Base-by-base conservation (phyloP, 2,113 vertebrate species). In the Myiopsitta monachus region DNA sequence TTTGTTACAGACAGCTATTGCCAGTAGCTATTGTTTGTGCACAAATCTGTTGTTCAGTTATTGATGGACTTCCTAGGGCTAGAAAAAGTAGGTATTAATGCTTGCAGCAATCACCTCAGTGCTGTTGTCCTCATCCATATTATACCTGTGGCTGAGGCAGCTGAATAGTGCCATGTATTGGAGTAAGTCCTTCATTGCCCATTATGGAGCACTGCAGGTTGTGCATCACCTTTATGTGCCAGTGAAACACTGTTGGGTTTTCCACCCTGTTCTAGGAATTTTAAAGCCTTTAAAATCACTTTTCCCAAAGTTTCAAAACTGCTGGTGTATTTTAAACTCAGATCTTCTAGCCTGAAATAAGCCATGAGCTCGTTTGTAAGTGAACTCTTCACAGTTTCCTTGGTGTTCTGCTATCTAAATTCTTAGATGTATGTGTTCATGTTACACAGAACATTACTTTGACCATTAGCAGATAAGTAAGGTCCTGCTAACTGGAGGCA, bases 1-100 rank as follows among this genome's bases (percentile, higher is more conserved):
- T 39, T 46, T 59, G 31, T 43, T 47, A 0, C 9, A 9, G 14
- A 0, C 38, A 38, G 3, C 80, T 51, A 0, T 24, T 63, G 41
- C 33, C 36, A 22, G 18, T 17, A 28, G 73, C 70, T 55, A 6
- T 43, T 57, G 30, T 66, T 82, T 62, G 57, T 67, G 79, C 49
- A 54, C 59, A 57, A 9, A 18, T 44, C 41, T 44, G 22, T 43
- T 66, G 41, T 24, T 64, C 8, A 6, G 18, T 72, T 70, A 83
- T 38, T 73, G 47, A 36, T 52, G 36, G 66, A 18, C 39, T 79
- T 82, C 49, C 24, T 47, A 19, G 39, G 38, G 33, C 13, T 19
- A 61, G 67, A n/a, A 85, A 44, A 68, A 68, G 27, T 18, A 79
- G 66, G 14, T 52, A 26, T 73, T 74, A 33, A 38, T 51, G 52